Percentiles rank a stretch among this genome's conserved stretches.
phyloP scores from a whole-genome alignment of 2,888 invertebrate genomes.

The Erebia epiphron region DNA sequence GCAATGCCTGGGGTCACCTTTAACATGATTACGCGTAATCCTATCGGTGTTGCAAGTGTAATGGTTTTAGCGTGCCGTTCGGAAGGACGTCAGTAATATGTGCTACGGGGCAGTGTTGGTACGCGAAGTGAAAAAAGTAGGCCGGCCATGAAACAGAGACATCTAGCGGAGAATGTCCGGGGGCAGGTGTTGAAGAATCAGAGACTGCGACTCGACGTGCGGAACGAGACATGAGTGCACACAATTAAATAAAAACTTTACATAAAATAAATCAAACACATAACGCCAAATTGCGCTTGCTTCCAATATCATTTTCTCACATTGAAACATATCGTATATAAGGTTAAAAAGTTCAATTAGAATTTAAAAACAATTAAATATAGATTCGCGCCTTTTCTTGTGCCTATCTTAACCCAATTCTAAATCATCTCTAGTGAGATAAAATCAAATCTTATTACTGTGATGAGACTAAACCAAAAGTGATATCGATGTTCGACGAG shows the following conservation, averaged over 20 bases:
- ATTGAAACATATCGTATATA: constrained; percentile 75
- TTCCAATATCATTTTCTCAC: constrained; percentile 75
- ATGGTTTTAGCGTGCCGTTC: constrained; percentile 31
- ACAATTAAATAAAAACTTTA: constrained; percentile 43
- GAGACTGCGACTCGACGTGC: constrained; percentile 77
- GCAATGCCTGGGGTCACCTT: constrained; percentile 57
- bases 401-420: constrained; percentile 75
- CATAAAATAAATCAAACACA: constrained; percentile 46
- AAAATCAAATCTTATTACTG: constrained; percentile 60
- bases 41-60: constrained; percentile 35
- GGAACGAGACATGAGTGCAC: constrained; percentile 77
- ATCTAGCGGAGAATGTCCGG: constrained; percentile 67
- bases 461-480: constrained; percentile 67
- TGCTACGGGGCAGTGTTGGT: constrained; percentile 66
- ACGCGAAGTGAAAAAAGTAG: constrained; percentile 74
- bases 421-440: constrained; percentile 68
- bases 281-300: constrained; percentile 80
- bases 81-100: constrained; percentile 59
- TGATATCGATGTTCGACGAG: constrained; percentile 58
- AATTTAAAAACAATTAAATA: constrained; percentile 52
- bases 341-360: constrained; percentile 66
- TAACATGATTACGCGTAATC: constrained; percentile 41
- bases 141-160: constrained; percentile 80
- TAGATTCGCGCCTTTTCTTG: constrained; percentile 76
- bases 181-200: constrained; percentile 78